Conservation (phyloP, 2,797 vertebrate genomes). For the Gila robusta region DNA sequence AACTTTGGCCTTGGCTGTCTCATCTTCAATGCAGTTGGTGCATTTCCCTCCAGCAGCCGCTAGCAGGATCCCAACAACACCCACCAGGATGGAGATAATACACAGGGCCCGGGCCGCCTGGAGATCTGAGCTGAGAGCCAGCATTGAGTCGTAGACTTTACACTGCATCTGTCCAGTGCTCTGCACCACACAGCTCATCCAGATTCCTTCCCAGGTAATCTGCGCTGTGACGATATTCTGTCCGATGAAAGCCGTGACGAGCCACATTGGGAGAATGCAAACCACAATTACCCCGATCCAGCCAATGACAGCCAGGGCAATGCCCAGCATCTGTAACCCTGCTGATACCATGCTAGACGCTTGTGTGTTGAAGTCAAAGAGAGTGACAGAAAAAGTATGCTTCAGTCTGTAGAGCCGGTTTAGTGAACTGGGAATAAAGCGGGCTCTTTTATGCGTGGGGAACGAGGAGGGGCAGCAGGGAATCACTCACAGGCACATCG, state of each 20-base stretch:
- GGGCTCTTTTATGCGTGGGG: conserved; percentile 71
- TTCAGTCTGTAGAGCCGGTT: conserved; percentile 51
- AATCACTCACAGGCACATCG: conserved; percentile 23
- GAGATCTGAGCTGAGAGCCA: conserved; percentile 85
- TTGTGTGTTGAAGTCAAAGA: conserved; percentile 39
- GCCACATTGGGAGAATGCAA: conserved; percentile 91
- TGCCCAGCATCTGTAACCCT: conserved; percentile 90
- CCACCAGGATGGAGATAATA: conserved; percentile 85
- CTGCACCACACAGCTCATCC: conserved; percentile 95
- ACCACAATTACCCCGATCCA: conserved; percentile 87
- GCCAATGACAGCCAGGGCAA: conserved; percentile 85
- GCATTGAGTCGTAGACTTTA: conserved; percentile 92
- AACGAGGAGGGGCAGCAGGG: conserved; percentile 53
- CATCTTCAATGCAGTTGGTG: conserved; percentile 93
- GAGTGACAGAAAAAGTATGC: conserved; percentile 47
- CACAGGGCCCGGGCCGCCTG: conserved; percentile 89
- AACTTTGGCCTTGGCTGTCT: conserved; percentile 83
- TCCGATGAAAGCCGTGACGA: conserved; percentile 87
- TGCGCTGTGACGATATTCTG: conserved; percentile 90
- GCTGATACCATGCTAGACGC: conserved; percentile 84
- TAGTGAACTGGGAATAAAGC: conserved; percentile 53
- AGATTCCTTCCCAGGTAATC: conserved; percentile 90
- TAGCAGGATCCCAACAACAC: conserved; percentile 82
- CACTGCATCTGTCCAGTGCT: conserved; percentile 98
- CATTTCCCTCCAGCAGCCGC: conserved; percentile 88